Evolutionary conservation across 2,113 vertebrate species (phyloP).

Genomic region (Corapipo altera): DNA sequence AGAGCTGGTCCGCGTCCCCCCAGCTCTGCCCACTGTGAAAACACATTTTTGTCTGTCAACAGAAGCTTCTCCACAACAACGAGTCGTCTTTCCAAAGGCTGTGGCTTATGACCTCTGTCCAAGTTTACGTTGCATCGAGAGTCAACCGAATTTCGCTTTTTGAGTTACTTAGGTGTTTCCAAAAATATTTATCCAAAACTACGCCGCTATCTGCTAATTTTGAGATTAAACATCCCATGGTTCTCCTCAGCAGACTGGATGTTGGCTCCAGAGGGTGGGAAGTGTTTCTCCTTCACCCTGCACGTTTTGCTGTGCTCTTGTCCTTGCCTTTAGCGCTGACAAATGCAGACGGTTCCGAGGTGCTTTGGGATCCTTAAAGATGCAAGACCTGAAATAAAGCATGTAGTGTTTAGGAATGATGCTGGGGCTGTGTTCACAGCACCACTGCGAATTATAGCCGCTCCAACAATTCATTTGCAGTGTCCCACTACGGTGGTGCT

Average conservation of each 20-base stretch:
- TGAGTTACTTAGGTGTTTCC: background rate
- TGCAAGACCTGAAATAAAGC: conserved; percentile 9
- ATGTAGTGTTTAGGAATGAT: background rate
- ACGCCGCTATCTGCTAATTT: background rate
- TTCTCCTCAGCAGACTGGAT: background rate
- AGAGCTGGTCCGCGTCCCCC: background rate
- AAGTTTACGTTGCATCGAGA: background rate
- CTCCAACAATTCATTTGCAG: background rate
- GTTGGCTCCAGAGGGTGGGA: background rate
- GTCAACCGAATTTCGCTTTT: background rate
- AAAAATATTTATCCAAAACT: background rate
- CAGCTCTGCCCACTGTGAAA: background rate
- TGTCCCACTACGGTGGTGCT: background rate
- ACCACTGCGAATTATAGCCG: background rate
- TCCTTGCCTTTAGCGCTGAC: background rate
- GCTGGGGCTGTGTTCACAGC: background rate
- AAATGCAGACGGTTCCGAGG: background rate
- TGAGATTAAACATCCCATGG: background rate
- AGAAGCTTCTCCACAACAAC: background rate
- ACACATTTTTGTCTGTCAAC: background rate
- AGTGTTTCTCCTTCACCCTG: background rate
- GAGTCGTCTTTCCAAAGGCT: background rate
- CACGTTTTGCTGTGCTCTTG: background rate
- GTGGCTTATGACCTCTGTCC: background rate
- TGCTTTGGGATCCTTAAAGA: conserved; percentile 34